These are phyloP conservation scores for Chrosomus eos DNA, from an alignment of 2,797 vertebrate genomes.

Conservation along the genomic window DNA sequence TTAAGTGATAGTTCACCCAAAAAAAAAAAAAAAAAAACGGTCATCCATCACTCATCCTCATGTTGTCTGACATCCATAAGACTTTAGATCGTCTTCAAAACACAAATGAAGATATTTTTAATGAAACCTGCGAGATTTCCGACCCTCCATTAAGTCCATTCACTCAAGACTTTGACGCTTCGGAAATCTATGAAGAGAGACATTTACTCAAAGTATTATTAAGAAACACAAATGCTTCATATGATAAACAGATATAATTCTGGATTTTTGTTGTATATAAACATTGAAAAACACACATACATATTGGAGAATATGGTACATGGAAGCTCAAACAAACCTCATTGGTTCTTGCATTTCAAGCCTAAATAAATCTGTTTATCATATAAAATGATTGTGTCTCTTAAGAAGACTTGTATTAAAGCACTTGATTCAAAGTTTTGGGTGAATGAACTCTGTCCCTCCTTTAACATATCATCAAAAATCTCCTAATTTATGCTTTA, in stretches of 20 bases:
- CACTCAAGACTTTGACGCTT: background rate
- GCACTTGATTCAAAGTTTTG: too few species aligned
- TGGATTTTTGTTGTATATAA: background rate
- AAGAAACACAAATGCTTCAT: background rate
- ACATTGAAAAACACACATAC: background rate
- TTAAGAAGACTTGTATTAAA: background rate
- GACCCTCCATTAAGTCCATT: background rate
- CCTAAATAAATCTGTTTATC: background rate
- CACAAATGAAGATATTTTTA: background rate
- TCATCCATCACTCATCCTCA: background rate
- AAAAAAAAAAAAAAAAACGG: background rate
- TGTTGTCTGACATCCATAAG: background rate
- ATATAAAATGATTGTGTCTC: background rate
- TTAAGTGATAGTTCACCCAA: background rate
- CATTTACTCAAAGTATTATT: background rate
- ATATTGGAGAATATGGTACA: background rate
- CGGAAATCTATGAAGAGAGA: background rate
- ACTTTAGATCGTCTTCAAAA: background rate
- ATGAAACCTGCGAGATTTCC: background rate
- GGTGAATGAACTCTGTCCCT: too few species aligned
- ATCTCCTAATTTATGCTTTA: background rate
- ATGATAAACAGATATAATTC: background rate
- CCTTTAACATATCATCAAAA: too few species aligned
- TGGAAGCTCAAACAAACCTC: background rate
- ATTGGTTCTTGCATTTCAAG: background rate